Evolutionary conservation across 1,140 invertebrate species (phyloP).

Genomic region (Choristoneura fumiferana): DNA sequence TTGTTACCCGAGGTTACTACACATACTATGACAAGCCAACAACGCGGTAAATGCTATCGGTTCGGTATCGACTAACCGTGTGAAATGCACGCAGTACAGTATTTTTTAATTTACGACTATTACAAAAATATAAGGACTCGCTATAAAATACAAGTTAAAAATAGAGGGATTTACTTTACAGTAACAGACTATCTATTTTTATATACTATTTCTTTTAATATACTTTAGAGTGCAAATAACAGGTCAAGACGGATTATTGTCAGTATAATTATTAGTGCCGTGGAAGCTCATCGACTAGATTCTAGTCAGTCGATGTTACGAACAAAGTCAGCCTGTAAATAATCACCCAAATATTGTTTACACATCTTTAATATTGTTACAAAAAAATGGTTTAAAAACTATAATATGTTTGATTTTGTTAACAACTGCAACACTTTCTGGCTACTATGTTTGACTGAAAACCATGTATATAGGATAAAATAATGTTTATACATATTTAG

Average conservation of each 20-base stretch:
- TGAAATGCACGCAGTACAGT: neutral
- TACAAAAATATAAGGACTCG: constrained; percentile 8
- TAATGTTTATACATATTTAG: too few relatives aligned
- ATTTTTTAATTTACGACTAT: neutral
- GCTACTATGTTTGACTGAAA: too few relatives aligned
- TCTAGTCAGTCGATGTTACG: too few relatives aligned
- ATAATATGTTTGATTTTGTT: too few relatives aligned
- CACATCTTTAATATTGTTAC: too few relatives aligned
- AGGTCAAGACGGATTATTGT: constrained; percentile 40
- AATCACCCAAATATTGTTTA: too few relatives aligned
- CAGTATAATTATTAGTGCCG: constrained; percentile 34
- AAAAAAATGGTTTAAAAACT: too few relatives aligned
- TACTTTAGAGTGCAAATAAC: constrained; percentile 28
- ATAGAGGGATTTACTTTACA: constrained; percentile 1
- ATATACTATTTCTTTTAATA: constrained; percentile 18
- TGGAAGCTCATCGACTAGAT: constrained; percentile 35
- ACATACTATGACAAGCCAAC: too few relatives aligned
- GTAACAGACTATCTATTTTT: constrained; percentile 9
- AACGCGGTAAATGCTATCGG: neutral
- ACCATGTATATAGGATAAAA: too few relatives aligned
- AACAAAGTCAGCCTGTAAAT: too few relatives aligned
- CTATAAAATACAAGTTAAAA: constrained; percentile 3
- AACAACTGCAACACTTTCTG: too few relatives aligned
- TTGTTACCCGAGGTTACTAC: too few relatives aligned
- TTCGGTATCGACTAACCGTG: neutral